These are phyloP conservation scores for Paracanthobrama guichenoti DNA, from an alignment of 2,113 vertebrate genomes.

Conservation along the genomic window DNA sequence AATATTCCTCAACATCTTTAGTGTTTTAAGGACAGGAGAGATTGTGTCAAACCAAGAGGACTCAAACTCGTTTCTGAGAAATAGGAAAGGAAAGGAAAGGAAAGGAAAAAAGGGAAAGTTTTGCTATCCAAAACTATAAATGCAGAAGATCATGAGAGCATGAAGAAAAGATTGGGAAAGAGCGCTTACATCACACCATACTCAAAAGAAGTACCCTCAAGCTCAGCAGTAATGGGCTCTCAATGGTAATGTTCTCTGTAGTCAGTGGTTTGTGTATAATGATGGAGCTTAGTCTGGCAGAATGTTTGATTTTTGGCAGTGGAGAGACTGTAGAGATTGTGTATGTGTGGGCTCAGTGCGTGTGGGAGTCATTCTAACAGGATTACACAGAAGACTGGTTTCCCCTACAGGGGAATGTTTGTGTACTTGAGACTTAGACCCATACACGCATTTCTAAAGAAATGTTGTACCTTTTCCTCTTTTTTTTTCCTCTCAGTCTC, in stretches of 20 bases:
- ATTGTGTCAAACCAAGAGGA: background rate
- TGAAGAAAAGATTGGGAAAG: constrained; percentile 19
- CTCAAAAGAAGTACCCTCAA: background rate
- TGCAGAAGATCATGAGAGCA: background rate
- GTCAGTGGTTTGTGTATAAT: constrained; percentile 21
- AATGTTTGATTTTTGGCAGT: constrained; percentile 21
- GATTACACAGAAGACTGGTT: constrained; percentile 21
- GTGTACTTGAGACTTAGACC: background rate
- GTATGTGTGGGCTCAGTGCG: constrained; percentile 39
- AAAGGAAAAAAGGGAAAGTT: background rate
- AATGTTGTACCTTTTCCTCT: background rate
- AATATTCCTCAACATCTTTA: background rate
- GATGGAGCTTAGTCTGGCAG: constrained; percentile 10
- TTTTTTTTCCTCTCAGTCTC: constrained; percentile 82
- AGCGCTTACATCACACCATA: constrained; percentile 19
- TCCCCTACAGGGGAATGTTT: constrained; percentile 14
- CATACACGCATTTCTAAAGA: background rate
- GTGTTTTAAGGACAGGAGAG: background rate
- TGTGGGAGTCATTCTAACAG: constrained; percentile 17
- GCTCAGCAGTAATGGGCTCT: constrained; percentile 23
- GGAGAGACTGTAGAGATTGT: constrained; percentile 2
- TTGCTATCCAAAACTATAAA: background rate
- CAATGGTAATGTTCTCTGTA: constrained; percentile 2
- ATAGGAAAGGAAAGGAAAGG: background rate
- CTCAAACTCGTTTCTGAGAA: background rate